These are phyloP conservation scores for Hecatera dysodea DNA, from an alignment of 2,888 invertebrate genomes.

Conservation along the genomic window DNA sequence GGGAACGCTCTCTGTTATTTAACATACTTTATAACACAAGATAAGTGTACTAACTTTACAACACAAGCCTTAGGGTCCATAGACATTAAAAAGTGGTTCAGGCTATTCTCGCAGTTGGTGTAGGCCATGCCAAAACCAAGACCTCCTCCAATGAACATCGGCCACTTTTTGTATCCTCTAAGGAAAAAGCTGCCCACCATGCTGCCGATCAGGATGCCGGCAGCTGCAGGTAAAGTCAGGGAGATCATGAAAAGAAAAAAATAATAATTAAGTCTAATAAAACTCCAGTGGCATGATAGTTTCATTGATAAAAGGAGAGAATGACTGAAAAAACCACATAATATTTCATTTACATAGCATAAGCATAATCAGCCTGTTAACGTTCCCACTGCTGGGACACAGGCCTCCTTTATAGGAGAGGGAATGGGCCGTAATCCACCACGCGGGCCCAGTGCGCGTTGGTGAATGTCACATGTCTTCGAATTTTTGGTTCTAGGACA, in stretches of 20 bases:
- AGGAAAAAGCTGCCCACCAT: slow-evolving; percentile 93
- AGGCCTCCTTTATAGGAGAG: no score
- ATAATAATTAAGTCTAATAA: neutral
- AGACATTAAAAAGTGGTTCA: slow-evolving; percentile 80
- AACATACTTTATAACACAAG: neutral
- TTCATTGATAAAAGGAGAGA: no score
- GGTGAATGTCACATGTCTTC: no score
- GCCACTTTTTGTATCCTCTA: slow-evolving; percentile 94
- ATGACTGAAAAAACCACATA: no score
- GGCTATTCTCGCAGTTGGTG: slow-evolving; percentile 94
- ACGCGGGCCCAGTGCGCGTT: no score
- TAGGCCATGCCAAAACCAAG: slow-evolving; percentile 98
- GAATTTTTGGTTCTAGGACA: no score
- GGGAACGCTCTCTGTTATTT: no score
- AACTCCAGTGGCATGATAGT: neutral
- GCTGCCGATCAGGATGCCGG: slow-evolving; percentile 83
- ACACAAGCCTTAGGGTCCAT: slow-evolving; percentile 82
- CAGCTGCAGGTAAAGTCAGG: slow-evolving; percentile 69
- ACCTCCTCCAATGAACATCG: slow-evolving; percentile 95
- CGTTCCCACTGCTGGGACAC: no score
- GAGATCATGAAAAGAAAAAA: slow-evolving; percentile 32
- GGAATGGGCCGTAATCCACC: no score
- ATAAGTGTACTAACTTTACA: slow-evolving; percentile 78
- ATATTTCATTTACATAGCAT: no score
- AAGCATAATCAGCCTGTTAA: no score